Evolutionary conservation across 2,888 invertebrate genomes (phyloP), one percentile per base, ranked within the genome.

Genomic region (Conistra vaccinii): DNA sequence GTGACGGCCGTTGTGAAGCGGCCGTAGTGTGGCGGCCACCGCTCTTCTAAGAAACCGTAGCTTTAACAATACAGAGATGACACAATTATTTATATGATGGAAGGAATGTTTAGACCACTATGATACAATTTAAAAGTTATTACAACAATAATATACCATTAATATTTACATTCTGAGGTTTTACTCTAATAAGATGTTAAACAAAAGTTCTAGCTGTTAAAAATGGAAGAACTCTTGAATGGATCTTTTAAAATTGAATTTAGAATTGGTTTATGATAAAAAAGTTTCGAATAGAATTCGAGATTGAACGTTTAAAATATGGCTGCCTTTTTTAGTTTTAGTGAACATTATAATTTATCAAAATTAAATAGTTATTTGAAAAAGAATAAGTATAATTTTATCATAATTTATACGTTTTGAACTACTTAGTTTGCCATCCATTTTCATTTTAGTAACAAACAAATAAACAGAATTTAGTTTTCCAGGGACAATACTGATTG

Each of bases 71-170:
- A 70, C 32, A 63, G 53, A 45, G 3, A 76, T 68, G 53, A 32
- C 12, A 17, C 3, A n/a, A 58, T 76, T 39, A 62, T 72, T 61
- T 20, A 69, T 66, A 72, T 68, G 70, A 65, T 85, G 87, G 85
- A 87, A 90, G 85, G 84, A 86, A 81, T 89, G 57, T 76, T 89
- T 88, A 89, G 86, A 89, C 88, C 83, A 81, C 80, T 83, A 85
- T 80, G 48, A 73, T 76, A 81, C 53, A 69, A 76, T 70, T 57
- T 86, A 82, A n/a, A n/a, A 84, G 69, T 80, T 62, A 83, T 78
- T 76, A 63, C 78, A 80, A 74, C 70, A 45, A 55, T 58, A 63
- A 65, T 62, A 48, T 42, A 72, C 60, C 26, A 58, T 32, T 63
- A 32, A 51, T 72, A 67, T 73, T 55, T 67, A 80, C 73, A 81